These are phyloP conservation scores for Perognathus longimembris DNA, from an alignment of 2,113 vertebrate species.

Conservation along the genomic window DNA sequence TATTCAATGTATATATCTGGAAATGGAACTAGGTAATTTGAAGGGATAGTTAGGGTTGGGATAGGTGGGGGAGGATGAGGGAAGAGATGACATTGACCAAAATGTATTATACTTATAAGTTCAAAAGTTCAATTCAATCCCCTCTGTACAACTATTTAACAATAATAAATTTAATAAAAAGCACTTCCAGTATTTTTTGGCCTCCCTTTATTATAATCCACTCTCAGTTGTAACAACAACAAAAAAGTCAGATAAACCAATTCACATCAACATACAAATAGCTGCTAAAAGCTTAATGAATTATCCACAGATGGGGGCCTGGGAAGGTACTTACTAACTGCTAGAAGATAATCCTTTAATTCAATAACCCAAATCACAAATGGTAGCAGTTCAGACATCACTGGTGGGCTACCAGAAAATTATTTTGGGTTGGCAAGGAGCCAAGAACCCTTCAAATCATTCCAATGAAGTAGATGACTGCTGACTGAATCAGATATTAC, in stretches of 20 bases:
- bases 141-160: no score
- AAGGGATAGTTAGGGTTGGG: no score
- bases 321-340: constrained; percentile 68
- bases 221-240: constrained; percentile 27
- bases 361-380: constrained; percentile 76
- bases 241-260: constrained; percentile 65
- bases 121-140: no score
- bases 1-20: no score
- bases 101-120: no score
- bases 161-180: background rate
- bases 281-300: constrained; percentile 81
- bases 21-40: no score
- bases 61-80: no score
- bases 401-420: constrained; percentile 59
- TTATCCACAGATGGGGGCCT: constrained; percentile 68
- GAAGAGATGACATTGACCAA: no score
- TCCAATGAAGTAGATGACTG: constrained; percentile 44
- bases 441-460: constrained; percentile 60
- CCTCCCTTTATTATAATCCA: constrained; percentile 45
- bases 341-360: constrained; percentile 79
- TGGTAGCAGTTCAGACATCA: constrained; percentile 68
- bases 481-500: background rate
- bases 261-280: constrained; percentile 71
- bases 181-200: background rate
- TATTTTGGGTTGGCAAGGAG: constrained; percentile 69